Evolutionary conservation across 2,797 vertebrate species (phyloP).

Genomic region (Sebastes iracundus): DNA sequence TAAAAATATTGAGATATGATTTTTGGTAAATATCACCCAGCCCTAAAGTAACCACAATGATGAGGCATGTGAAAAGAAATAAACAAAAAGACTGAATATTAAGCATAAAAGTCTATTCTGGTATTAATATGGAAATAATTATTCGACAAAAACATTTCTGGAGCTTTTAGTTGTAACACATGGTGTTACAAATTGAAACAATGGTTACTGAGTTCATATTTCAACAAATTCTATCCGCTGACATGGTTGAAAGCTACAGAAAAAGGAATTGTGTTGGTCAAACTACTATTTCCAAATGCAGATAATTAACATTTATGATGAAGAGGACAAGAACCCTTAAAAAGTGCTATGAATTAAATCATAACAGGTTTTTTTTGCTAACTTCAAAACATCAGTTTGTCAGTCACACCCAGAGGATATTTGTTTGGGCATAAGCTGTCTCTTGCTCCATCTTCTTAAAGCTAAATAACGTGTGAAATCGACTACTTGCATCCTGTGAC

Average conservation of each 20-base stretch:
- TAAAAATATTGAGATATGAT: no score
- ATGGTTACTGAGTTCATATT: neutral
- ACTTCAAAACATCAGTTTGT: neutral
- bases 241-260: neutral
- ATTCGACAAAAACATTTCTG: neutral
- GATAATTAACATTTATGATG: neutral
- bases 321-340: neutral
- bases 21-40: no score
- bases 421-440: neutral
- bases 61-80: neutral
- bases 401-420: neutral
- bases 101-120: neutral
- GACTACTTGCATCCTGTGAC: conserved; percentile 16
- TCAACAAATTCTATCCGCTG: neutral
- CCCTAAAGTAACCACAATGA: neutral
- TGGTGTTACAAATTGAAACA: no score
- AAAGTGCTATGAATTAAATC: neutral
- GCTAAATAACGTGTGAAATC: conserved; percentile 37
- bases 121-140: neutral
- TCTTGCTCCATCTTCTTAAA: neutral
- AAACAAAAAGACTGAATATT: neutral
- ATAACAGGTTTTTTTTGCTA: neutral
- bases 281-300: neutral
- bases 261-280: neutral
- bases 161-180: neutral